Evolutionary conservation across 2,888 invertebrate genomes (phyloP).

Genomic region (Portevinia maculata): DNA sequence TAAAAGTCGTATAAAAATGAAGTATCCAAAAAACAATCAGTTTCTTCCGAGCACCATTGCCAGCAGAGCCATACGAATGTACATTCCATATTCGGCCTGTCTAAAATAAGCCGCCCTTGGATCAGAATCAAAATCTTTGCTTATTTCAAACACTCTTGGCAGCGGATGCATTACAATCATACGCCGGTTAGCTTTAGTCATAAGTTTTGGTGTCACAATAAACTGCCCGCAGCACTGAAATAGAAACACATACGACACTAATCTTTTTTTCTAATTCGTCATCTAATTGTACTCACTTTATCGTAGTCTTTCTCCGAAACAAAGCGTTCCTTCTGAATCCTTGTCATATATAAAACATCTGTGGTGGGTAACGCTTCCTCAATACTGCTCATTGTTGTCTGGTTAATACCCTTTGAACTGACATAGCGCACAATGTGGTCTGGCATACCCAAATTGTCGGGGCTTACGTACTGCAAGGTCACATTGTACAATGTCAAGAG

Average conservation of each 20-base stretch:
- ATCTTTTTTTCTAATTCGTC: background rate
- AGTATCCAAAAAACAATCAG: constrained; percentile 17
- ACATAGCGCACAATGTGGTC: constrained; percentile 92
- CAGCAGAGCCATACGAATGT: constrained; percentile 98
- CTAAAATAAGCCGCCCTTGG: constrained; percentile 99
- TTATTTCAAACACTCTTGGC: constrained; percentile 97
- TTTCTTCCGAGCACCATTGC: constrained; percentile 91
- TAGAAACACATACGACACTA: constrained; percentile 75
- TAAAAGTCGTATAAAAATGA: constrained; percentile 23
- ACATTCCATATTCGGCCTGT: constrained; percentile 99
- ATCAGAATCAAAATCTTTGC: constrained; percentile 96
- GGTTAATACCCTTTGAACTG: constrained; percentile 89
- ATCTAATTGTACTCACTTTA: constrained; percentile 84
- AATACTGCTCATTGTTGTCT: constrained; percentile 86
- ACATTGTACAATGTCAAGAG: constrained; percentile 97
- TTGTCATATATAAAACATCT: constrained; percentile 99
- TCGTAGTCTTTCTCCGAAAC: constrained; percentile 92
- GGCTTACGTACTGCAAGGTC: constrained; percentile 95
- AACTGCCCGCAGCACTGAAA: constrained; percentile 92
- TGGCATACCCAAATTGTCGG: constrained; percentile 95
- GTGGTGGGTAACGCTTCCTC: constrained; percentile 95
- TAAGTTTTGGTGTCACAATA: constrained; percentile 96
- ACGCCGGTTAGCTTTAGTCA: constrained; percentile 96
- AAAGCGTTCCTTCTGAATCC: constrained; percentile 98
- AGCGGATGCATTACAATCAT: constrained; percentile 99